phyloP scores from a whole-genome alignment of 2,888 invertebrate genomes.

The Diabrotica balteata region DNA sequence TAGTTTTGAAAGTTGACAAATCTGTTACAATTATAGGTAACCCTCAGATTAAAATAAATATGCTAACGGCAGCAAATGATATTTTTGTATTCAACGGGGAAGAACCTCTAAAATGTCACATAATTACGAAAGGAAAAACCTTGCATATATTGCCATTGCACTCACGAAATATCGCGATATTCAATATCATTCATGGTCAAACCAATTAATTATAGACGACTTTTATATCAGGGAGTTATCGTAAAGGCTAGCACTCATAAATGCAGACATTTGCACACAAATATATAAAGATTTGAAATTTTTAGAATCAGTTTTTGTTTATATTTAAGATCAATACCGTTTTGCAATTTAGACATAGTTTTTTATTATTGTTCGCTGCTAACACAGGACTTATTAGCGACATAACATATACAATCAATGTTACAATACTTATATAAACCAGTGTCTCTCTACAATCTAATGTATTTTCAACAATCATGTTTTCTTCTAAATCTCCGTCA shows the following conservation, averaged over 20 bases:
- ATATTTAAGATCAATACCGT: too few relatives aligned
- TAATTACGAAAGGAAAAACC: not conserved
- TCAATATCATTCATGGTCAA: not conserved
- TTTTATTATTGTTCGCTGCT: too few relatives aligned
- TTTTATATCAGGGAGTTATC: not conserved
- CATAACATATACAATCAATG: too few relatives aligned
- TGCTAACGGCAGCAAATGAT: not conserved
- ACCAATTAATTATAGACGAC: not conserved
- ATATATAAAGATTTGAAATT: not conserved
- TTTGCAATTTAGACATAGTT: too few relatives aligned
- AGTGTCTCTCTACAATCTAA: too few relatives aligned
- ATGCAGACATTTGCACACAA: not conserved
- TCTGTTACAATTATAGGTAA: too few relatives aligned
- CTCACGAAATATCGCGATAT: conserved; percentile 3
- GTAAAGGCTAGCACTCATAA: not conserved
- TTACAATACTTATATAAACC: too few relatives aligned
- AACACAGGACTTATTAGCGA: too few relatives aligned
- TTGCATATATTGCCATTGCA: not conserved
- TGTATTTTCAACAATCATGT: too few relatives aligned
- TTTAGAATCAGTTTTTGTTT: not conserved
- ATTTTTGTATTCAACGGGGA: not conserved
- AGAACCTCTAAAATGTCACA: not conserved
- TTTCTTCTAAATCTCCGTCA: too few relatives aligned
- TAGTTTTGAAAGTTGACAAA: too few relatives aligned
- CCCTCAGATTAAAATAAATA: too few relatives aligned